A percentile compares a stretch with the other conserved stretches of the same genome.
phyloP scores from a whole-genome alignment of 2,113 vertebrate species.

The Oryzias javanicus region DNA sequence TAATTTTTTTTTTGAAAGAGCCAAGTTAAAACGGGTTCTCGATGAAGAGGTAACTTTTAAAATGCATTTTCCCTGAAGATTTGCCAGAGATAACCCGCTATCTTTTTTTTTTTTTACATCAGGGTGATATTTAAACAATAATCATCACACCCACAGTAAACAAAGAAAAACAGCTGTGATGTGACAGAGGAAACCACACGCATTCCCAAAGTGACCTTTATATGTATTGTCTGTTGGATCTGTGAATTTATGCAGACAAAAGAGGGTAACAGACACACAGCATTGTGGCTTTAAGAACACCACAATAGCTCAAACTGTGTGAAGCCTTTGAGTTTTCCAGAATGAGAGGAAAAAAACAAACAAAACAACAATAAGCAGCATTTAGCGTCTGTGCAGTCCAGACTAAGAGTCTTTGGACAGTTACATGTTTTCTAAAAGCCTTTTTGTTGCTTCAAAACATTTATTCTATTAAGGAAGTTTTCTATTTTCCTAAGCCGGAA shows the following conservation, averaged over 20 bases:
- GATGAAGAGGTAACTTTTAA: too few species aligned
- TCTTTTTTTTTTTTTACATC: too few species aligned
- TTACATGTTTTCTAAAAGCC: not conserved
- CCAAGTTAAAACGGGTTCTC: too few species aligned
- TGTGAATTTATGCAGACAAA: not conserved
- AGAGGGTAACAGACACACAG: not conserved
- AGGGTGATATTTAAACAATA: too few species aligned
- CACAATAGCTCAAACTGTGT: constrained; percentile 5
- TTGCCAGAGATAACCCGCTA: too few species aligned
- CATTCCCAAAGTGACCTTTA: not conserved
- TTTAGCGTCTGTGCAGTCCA: not conserved
- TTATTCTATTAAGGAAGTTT: not conserved
- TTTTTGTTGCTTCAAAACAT: not conserved
- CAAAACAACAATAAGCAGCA: not conserved
- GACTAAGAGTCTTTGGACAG: not conserved
- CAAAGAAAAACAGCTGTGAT: too few species aligned
- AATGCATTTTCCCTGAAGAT: too few species aligned
- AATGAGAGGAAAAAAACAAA: not conserved
- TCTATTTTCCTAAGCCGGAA: too few species aligned
- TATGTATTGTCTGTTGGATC: not conserved
- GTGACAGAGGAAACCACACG: too few species aligned
- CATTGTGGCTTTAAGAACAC: not conserved
- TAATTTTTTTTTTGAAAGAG: too few species aligned
- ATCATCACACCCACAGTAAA: too few species aligned
- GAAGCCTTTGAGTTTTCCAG: constrained; percentile 1